A percentile compares a stretch with the other conserved stretches of the same genome.
These are phyloP conservation scores for Mystacides longicornis DNA, from an alignment of 2,888 invertebrate species.

Conservation along the genomic window DNA sequence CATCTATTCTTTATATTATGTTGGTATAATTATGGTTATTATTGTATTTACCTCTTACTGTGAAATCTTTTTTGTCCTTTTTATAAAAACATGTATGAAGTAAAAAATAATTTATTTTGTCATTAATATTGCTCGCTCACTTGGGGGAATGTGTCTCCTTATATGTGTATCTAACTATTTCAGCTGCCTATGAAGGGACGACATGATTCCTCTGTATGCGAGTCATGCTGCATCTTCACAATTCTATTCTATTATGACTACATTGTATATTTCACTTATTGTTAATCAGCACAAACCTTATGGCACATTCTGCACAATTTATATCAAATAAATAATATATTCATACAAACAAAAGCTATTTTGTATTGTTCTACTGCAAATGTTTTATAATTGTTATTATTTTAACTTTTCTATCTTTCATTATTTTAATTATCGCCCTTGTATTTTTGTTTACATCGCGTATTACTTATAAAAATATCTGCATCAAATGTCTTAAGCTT, in stretches of 20 bases:
- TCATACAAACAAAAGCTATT: neutral
- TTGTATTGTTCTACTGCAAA: neutral
- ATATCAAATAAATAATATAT: neutral
- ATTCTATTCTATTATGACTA: neutral
- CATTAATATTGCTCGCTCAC: neutral
- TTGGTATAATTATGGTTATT: neutral
- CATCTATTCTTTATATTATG: too few species aligned
- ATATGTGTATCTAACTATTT: neutral
- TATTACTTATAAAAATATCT: neutral
- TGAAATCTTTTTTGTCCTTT: neutral
- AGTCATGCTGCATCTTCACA: neutral
- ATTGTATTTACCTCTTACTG: neutral
- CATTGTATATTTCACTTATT: neutral
- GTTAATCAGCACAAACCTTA: constrained; percentile 10
- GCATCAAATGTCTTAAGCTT: constrained; percentile 2
- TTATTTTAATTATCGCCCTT: neutral
- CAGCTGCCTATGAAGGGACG: neutral
- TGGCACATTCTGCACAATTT: constrained; percentile 13
- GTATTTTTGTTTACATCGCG: neutral
- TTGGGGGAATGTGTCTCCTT: neutral
- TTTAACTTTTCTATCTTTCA: neutral
- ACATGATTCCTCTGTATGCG: neutral
- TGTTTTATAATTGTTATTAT: neutral
- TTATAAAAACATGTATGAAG: neutral
- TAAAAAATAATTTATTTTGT: neutral